These are phyloP conservation scores for Heteronetta atricapilla DNA, from an alignment of 2,113 vertebrate species.

Conservation along the genomic window DNA sequence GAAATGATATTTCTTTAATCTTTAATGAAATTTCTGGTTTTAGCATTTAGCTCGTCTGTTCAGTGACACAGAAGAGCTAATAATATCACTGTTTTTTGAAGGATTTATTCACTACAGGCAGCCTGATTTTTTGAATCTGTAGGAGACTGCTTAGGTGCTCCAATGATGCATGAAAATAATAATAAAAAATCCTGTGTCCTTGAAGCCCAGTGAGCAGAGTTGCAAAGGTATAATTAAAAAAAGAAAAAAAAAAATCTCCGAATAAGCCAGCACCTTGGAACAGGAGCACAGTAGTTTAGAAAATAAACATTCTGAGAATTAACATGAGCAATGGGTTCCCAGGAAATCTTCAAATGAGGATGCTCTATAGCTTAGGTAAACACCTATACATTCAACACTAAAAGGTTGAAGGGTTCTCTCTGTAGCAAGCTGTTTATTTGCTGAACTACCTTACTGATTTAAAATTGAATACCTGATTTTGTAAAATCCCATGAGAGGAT, in stretches of 20 bases:
- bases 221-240: slow-evolving; percentile 37
- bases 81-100: slow-evolving; percentile 57
- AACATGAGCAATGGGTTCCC: background rate
- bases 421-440: background rate
- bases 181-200: background rate
- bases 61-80: slow-evolving; percentile 67
- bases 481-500: background rate
- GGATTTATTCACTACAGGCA: slow-evolving; percentile 39
- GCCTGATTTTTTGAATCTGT: slow-evolving; percentile 51
- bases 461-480: background rate
- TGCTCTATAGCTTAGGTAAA: background rate
- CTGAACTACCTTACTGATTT: background rate
- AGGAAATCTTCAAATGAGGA: background rate
- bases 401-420: background rate
- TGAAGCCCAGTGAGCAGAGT: background rate
- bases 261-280: background rate
- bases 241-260: background rate
- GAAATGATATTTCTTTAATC: slow-evolving; percentile 75
- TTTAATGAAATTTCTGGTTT: slow-evolving; percentile 72
- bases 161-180: slow-evolving; percentile 36
- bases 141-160: slow-evolving; percentile 39
- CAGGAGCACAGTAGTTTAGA: background rate
- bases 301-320: background rate
- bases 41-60: slow-evolving; percentile 64
- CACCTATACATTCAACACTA: background rate